Evolutionary conservation across 2,113 vertebrate genomes (phyloP).

Genomic region (Phainopepla nitens): DNA sequence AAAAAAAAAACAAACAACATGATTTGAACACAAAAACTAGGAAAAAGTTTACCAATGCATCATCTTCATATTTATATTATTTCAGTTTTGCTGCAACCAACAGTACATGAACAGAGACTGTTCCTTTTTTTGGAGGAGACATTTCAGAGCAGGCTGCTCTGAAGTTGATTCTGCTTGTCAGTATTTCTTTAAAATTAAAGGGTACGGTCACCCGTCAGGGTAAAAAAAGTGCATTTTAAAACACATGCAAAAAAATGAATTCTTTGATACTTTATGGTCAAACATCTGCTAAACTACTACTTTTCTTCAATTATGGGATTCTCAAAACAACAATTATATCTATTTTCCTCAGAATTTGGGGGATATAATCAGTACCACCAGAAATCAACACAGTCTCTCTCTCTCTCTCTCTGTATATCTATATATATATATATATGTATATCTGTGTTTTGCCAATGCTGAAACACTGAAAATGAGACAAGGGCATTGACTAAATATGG

Average conservation of each 20-base stretch:
- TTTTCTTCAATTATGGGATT: constrained; percentile 34
- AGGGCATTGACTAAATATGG: background rate
- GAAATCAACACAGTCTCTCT: background rate
- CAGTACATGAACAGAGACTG: background rate
- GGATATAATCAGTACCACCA: constrained; percentile 43
- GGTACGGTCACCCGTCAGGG: background rate
- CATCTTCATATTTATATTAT: background rate
- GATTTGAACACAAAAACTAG: background rate
- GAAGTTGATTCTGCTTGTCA: background rate
- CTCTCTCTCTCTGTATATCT: background rate
- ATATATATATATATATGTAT: background rate
- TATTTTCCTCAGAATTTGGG: constrained; percentile 3
- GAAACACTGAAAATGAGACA: background rate
- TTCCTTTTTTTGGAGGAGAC: background rate
- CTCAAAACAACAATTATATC: constrained; percentile 41
- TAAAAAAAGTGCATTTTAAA: background rate
- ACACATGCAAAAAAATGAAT: background rate
- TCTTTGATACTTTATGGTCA: constrained; percentile 33
- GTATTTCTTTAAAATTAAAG: constrained; percentile 20
- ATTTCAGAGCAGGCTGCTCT: background rate
- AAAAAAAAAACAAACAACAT: background rate
- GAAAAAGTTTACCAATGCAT: background rate
- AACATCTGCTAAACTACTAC: constrained; percentile 53
- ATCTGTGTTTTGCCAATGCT: background rate
- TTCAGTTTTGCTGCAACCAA: background rate